Base-by-base conservation (phyloP, 2,113 vertebrate genomes). In the Raphicerus campestris region DNA sequence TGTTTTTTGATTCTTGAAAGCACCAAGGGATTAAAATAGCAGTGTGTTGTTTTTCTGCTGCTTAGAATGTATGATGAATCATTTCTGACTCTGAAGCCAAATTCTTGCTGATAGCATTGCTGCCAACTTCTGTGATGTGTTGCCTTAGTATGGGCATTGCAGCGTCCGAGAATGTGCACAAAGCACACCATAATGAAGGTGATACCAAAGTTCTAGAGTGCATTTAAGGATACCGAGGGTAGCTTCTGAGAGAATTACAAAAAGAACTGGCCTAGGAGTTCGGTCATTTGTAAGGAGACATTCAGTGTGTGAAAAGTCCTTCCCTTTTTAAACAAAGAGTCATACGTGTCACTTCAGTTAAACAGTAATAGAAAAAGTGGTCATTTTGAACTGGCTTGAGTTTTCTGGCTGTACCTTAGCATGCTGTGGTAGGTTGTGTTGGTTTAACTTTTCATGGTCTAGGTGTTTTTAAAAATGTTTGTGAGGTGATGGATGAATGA, bases 141-240 rank as follows among this genome's bases (percentile, higher is more conserved):
- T 99, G 98, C 97, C 99, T 99, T 98, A 99, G 98, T 98, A 98
- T 98, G 98, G 99, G 94, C 98, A 98, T 98, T 90, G 87, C 89
- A 51, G 87, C 86, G 66, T 98, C 96, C 70, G 93, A 97, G 98
- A 97, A 93, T 90, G 92, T 97, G 97, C 94, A 89, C 75, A 87
- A 95, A 98, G 93, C 96, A 70, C 77, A 35, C 95, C 88, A 85
- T 92, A 95, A 49, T 58, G 82, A 1, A 84, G 75, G 89, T 97
- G 94, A 98, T 93, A 94, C 96, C 87, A n/a, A 9, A 96, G 93
- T 51, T 93, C 60, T 11, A 6, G 92, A 87, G 58, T 63, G 95
- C 97, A 66, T 28, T 92, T 95, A 81, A 97, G 88, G 30, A 5
- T 42, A 66, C 55, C 15, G 80, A 66, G 89, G 88, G 51, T 80